A percentile compares a stretch with the other conserved stretches of the same genome.
These are phyloP conservation scores for Latrodectus hesperus DNA, from an alignment of 2,888 invertebrate genomes.

Conservation along the genomic window DNA sequence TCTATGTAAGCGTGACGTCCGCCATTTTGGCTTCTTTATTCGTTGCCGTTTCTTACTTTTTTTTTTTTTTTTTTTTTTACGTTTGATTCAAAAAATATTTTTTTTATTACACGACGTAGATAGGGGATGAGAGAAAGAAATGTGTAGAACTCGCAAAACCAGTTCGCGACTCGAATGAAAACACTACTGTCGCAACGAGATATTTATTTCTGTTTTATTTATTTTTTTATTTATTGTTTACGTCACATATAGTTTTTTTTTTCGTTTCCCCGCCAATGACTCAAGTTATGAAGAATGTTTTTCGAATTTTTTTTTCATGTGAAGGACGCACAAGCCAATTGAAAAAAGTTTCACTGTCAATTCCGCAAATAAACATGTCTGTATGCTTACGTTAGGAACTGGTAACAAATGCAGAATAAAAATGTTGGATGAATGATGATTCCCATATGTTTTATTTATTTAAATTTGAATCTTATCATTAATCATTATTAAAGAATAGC, in stretches of 20 bases:
- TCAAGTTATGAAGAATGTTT: neutral
- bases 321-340: neutral
- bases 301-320: neutral
- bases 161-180: constrained; percentile 7
- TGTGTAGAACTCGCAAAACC: constrained; percentile 12
- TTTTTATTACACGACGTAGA: neutral
- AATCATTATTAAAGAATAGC: no score
- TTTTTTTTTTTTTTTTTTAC: neutral
- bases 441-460: no score
- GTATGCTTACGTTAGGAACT: no score
- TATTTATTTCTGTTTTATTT: neutral
- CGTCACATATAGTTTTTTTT: no score
- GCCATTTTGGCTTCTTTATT: constrained; percentile 2
- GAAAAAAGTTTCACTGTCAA: neutral
- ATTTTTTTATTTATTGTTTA: no score
- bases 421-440: no score
- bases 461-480: no score
- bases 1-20: constrained; percentile 1
- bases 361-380: neutral
- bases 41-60: neutral
- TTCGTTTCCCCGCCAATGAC: neutral
- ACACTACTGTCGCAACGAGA: constrained; percentile 12
- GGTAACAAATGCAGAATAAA: no score
- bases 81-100: neutral
- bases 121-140: neutral